A percentile compares a stretch with the other conserved stretches of the same genome.
Evolutionary conservation across 2,888 invertebrate genomes (phyloP).

Genomic region (Pantelozetes paolii): DNA sequence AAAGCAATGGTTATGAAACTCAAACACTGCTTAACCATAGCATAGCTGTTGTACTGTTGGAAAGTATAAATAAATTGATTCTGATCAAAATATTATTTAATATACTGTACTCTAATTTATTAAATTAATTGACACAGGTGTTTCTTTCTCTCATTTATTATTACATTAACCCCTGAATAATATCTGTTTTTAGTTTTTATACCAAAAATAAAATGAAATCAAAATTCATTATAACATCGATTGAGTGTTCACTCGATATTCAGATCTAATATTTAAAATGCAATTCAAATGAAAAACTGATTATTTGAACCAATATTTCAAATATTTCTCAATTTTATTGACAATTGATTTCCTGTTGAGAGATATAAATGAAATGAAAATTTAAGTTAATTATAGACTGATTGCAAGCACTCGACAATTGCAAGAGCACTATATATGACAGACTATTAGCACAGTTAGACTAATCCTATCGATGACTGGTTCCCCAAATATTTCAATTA

Average conservation of each 20-base stretch:
- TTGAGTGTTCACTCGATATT: background rate
- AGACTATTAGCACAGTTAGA: background rate
- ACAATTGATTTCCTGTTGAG: slow-evolving; percentile 15
- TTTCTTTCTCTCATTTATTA: no score
- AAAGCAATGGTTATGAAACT: background rate
- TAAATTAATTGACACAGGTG: no score
- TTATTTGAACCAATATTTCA: background rate
- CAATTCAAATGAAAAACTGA: background rate
- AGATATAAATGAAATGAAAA: background rate
- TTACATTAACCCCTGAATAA: no score
- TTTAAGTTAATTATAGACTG: slow-evolving; percentile 32
- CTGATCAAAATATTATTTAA: no score
- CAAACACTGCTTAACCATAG: no score
- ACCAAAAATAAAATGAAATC: background rate
- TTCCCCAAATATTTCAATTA: slow-evolving; percentile 34
- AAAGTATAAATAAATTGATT: no score
- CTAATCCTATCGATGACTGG: slow-evolving; percentile 27
- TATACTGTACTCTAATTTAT: no score
- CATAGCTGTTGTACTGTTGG: no score
- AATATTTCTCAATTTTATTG: slow-evolving; percentile 20
- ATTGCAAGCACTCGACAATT: slow-evolving; percentile 16
- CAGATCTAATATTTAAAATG: background rate
- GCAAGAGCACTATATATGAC: background rate
- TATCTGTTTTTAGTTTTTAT: no score
- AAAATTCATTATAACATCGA: background rate